phyloP scores from a whole-genome alignment of 1,140 invertebrate genomes.

The Dendrolimus kikuchii region DNA sequence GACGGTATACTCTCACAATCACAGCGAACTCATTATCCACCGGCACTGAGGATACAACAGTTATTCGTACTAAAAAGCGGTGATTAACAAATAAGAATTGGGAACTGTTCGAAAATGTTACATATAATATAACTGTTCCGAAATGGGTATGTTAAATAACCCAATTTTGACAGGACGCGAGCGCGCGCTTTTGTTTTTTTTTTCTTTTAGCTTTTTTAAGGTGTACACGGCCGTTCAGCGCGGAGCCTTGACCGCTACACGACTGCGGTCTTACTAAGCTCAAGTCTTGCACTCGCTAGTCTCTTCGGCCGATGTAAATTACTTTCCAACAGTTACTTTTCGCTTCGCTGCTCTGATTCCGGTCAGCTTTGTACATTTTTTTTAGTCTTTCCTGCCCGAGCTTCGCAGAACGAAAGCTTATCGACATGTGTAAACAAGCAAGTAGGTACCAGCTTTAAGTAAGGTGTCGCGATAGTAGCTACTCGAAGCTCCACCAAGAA shows the following conservation, averaged over 20 bases:
- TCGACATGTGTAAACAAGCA: conserved; percentile 10
- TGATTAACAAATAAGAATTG: conserved; percentile 26
- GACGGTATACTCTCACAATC: conserved; percentile 49
- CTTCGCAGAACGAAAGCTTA: conserved; percentile 40
- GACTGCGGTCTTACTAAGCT: conserved; percentile 53
- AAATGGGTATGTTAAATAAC: conserved; percentile 4
- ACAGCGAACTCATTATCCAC: conserved; percentile 62
- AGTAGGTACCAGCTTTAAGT: too few species aligned
- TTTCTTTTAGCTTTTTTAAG: conserved; percentile 12
- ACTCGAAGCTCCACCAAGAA: too few species aligned
- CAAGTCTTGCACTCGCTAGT: conserved; percentile 31
- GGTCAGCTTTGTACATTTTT: conserved; percentile 34
- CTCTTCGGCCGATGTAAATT: conserved; percentile 35
- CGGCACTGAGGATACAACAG: conserved; percentile 45
- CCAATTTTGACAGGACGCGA: conserved; percentile 47
- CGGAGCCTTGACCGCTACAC: conserved; percentile 61
- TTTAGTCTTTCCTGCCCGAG: conserved; percentile 25
- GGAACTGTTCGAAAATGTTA: conserved; percentile 7
- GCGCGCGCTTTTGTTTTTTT: conserved; percentile 50
- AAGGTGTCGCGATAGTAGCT: too few species aligned
- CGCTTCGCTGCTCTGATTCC: conserved; percentile 59
- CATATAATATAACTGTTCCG: conserved; percentile 15
- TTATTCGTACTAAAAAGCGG: conserved; percentile 48
- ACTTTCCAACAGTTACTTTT: conserved; percentile 61
- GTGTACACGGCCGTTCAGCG: conserved; percentile 31